Conservation (phyloP, 2,797 vertebrate genomes). For the Sebastes taczanowskii region DNA sequence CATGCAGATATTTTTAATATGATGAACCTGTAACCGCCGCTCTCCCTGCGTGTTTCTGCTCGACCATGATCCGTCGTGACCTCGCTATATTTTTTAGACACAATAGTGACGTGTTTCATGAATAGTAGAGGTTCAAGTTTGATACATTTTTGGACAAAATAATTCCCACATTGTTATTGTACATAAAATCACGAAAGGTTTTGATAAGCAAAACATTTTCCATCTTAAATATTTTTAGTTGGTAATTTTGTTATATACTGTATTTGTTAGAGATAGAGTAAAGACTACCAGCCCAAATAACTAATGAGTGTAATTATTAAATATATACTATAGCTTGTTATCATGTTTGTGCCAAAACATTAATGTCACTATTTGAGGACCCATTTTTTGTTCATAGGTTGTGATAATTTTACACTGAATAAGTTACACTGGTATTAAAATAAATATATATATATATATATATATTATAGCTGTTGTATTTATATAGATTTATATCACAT, state of each 20-base stretch:
- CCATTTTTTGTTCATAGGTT: neutral
- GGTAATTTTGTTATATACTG: neutral
- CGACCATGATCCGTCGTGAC: conserved; percentile 4
- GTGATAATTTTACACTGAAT: conserved; percentile 26
- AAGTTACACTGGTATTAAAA: conserved; percentile 9
- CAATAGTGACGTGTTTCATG: conserved; percentile 28
- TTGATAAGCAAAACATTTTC: conserved; percentile 29
- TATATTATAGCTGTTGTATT: conserved; percentile 19
- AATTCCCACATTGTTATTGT: conserved; percentile 2
- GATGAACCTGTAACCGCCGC: neutral
- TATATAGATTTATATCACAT: conserved; percentile 19
- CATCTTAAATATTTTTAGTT: conserved; percentile 8
- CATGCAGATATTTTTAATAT: conserved; percentile 49
- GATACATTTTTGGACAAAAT: conserved; percentile 21
- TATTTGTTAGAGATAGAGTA: too few species aligned
- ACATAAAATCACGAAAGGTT: neutral
- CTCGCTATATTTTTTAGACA: conserved; percentile 31
- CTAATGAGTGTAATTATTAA: neutral
- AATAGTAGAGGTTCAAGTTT: conserved; percentile 16
- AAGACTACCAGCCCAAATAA: neutral
- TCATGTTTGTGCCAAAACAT: conserved; percentile 3
- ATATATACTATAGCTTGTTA: neutral
- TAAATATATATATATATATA: neutral
- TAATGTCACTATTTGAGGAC: neutral
- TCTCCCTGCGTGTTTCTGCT: conserved; percentile 3